Percentiles rank a stretch among this genome's conserved stretches.
Evolutionary conservation across 2,113 vertebrate genomes (phyloP).

Genomic region (Verasper variegatus): DNA sequence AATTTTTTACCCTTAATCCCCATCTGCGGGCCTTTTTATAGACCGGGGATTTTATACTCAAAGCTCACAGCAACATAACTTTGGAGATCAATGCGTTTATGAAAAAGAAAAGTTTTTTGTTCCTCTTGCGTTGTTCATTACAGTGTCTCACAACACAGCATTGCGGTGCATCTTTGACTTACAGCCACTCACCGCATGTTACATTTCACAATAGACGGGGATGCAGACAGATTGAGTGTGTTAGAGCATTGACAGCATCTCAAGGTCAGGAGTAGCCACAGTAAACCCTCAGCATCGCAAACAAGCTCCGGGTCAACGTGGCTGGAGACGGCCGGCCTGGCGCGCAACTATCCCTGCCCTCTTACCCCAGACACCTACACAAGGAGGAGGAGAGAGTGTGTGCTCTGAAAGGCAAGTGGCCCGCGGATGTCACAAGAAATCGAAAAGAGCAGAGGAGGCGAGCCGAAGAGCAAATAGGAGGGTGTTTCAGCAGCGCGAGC

Average conservation of each 20-base stretch:
- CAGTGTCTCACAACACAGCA: background rate
- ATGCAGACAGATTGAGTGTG: slow-evolving; percentile 27
- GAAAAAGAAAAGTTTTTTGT: background rate
- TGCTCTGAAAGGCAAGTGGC: slow-evolving; percentile 62
- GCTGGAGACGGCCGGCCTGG: slow-evolving; percentile 25
- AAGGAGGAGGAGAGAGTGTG: slow-evolving; percentile 37
- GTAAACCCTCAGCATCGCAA: slow-evolving; percentile 58
- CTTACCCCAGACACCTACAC: slow-evolving; percentile 33
- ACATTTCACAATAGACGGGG: background rate
- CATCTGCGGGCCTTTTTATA: slow-evolving; percentile 1
- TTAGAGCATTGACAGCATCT: slow-evolving; percentile 42
- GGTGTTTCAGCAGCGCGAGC: slow-evolving; percentile 19
- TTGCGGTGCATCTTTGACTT: slow-evolving; percentile 6
- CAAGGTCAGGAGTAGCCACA: slow-evolving; percentile 56
- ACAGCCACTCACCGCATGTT: background rate
- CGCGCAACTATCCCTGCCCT: slow-evolving; percentile 23
- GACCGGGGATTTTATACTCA: slow-evolving; percentile 35
- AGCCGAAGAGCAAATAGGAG: slow-evolving; percentile 26
- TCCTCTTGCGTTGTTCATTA: slow-evolving; percentile 9
- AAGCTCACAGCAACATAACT: slow-evolving; percentile 39
- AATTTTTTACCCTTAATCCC: slow-evolving; percentile 26
- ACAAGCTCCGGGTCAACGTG: slow-evolving; percentile 55
- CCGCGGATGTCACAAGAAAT: slow-evolving; percentile 24
- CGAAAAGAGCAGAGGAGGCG: slow-evolving; percentile 9
- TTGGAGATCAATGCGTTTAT: slow-evolving; percentile 39